Evolutionary conservation across 2,113 vertebrate genomes (phyloP), one percentile per base, ranked within the genome.

Genomic region (Oryzias celebensis): DNA sequence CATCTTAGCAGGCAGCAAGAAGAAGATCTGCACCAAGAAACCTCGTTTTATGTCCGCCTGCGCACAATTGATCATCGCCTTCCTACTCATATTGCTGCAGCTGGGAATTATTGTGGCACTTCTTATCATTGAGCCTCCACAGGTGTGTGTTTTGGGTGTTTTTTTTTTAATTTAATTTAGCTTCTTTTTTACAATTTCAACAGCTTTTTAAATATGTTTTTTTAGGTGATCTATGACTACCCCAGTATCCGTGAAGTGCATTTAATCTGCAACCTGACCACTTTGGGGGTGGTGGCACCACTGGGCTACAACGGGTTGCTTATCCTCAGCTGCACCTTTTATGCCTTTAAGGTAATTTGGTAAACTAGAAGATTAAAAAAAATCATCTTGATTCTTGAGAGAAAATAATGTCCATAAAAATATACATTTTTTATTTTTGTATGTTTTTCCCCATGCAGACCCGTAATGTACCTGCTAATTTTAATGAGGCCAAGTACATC

Each of bases 1-100:
- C 64, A 99, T 99, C 88, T 89, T 99, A 71, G 97, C 97, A 14
- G 97, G 97, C 65, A 99, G 97, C 90, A 99, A 99, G 88, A 99
- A 99, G 89, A 99, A 99, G 85, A 99, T 99, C 75, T 99, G 97
- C 79, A 99, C 97, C 74, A 98, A 98, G 91, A 99, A 99, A 75
- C 97, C 97, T 0, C 92, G 96, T 68, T 99, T 99, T 86, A 99
- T 99, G 97, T 99, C 96, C 77, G 96, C 97, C 89, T 98, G 97
- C 1, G 97, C 97, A 60, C 97, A 99, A 80, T 84, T 99, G 68
- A 92, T 98, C 78, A 99, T 99, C 23, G 95, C 96, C 22, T 97
- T 96, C 78, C 88, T 98, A 63, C 91, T 99, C 83, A 99, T 99
- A 67, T 91, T 96, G 65, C 93, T 99, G 80, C 96, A 99, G 85